Evolutionary conservation across 2,113 vertebrate genomes (phyloP), one percentile per base, ranked within the genome.

Genomic region (Actinemys pallida): DNA sequence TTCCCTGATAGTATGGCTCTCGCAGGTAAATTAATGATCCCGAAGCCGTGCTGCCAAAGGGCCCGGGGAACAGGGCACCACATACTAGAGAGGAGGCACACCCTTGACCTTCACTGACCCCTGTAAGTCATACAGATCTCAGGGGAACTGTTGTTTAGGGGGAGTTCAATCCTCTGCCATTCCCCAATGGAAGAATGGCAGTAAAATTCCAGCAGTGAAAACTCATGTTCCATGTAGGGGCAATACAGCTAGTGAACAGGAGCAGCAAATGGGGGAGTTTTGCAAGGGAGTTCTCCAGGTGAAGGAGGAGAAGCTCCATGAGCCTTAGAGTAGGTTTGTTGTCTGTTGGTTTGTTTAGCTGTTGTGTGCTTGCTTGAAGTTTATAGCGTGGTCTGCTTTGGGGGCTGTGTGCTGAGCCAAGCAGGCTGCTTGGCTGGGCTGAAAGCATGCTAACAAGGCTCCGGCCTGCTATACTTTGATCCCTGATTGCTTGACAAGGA

Each of bases 101-200:
- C 12, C 19, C 9, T 2, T 80, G n/a, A 35, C 3, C 29, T 72
- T 3, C 19, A 16, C 20, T 86, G 25, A 1, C 5, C 2, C 16
- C 29, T 29, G 13, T 7, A 8, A 29, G 12, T 25, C 29, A 84
- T 16, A 16, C 29, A 84, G 31, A 19, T 84, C 29, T 69, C 59
- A 65, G 10, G 8, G 25, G 24, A 35, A 85, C 22, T 35, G 31
- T 35, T n/a, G 10, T 57, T 56, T 83, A 8, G 0, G 0, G 35
- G 53, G 1, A 95, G 85, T 88, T 13, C 4, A 76, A 84, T 76
- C 14, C 3, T 13, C 42, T 49, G 1, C 0, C 2, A 88, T 19
- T 56, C 2, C 1, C 42, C 9, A 5, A 24, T 22, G 78, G 8
- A n/a, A 81, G 80, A 81, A 81, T n/a, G 53, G 35, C n/a, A 82